phyloP scores from a whole-genome alignment of 2,113 vertebrate genomes.

The Pterophyllum scalare region DNA sequence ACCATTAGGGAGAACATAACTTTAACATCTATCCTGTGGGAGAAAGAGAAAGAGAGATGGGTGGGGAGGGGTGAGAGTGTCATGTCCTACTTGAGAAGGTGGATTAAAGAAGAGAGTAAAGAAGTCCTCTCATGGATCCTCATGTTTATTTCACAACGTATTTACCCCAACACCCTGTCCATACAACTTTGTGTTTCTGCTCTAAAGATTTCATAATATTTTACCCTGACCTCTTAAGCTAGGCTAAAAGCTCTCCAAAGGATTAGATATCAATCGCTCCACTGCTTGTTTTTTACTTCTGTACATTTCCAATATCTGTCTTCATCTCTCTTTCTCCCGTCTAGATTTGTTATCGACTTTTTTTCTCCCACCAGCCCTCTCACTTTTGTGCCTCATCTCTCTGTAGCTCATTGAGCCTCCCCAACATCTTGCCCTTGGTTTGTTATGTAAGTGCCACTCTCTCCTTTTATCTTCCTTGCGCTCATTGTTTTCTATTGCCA shows the following conservation, averaged over 20 bases:
- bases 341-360: constrained; percentile 61
- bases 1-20: constrained; percentile 23
- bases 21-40: background rate
- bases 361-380: constrained; percentile 39
- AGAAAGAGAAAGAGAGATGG: background rate
- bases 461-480: constrained; percentile 39
- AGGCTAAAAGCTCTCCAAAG: constrained; percentile 56
- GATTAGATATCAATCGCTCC: constrained; percentile 43
- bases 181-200: constrained; percentile 9
- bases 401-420: constrained; percentile 29
- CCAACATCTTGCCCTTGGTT: constrained; percentile 48
- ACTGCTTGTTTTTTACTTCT: constrained; percentile 43
- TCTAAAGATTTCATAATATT: constrained; percentile 44
- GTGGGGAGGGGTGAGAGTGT: constrained; percentile 4
- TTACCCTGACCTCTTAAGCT: constrained; percentile 43
- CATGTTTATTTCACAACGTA: constrained; percentile 72
- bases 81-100: constrained; percentile 70
- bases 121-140: constrained; percentile 58
- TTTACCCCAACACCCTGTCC: constrained; percentile 38
- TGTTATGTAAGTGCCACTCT: constrained; percentile 65
- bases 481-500: constrained; percentile 62
- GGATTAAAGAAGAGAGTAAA: constrained; percentile 69
- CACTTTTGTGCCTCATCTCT: constrained; percentile 33
- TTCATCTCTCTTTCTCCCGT: constrained; percentile 51
- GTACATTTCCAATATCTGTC: constrained; percentile 55